Evolutionary conservation across 2,888 invertebrate genomes (phyloP).

Genomic region (Ischnura elegans): DNA sequence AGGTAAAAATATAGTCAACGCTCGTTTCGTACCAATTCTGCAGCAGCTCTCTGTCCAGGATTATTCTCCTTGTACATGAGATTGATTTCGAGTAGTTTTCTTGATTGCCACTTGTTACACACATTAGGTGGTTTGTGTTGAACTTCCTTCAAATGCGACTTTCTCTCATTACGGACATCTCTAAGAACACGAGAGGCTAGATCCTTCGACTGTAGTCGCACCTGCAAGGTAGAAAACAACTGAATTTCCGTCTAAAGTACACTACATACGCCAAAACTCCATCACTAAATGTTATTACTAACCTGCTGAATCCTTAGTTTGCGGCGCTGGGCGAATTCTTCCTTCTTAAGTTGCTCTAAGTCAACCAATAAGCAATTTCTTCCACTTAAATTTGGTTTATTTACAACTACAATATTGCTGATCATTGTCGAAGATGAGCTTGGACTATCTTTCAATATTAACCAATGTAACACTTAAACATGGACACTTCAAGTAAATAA

Average conservation of each 20-base stretch:
- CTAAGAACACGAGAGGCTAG: slow-evolving; percentile 5
- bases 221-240: too few relatives aligned
- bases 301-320: slow-evolving; percentile 54
- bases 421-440: background rate
- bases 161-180: slow-evolving; percentile 29
- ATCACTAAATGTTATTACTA: background rate
- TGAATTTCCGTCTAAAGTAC: background rate
- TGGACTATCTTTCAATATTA: background rate
- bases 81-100: slow-evolving; percentile 30
- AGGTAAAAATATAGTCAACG: background rate
- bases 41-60: slow-evolving; percentile 6
- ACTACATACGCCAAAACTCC: background rate
- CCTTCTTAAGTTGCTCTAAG: slow-evolving; percentile 18
- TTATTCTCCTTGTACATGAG: slow-evolving; percentile 42
- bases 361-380: slow-evolving; percentile 35
- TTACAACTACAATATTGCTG: background rate
- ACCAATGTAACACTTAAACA: background rate
- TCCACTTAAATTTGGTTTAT: background rate
- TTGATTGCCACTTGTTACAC: slow-evolving; percentile 34
- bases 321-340: slow-evolving; percentile 40
- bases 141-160: background rate
- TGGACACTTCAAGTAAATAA: background rate
- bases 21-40: background rate
- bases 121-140: background rate
- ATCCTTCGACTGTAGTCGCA: slow-evolving; percentile 57